Percentiles rank a stretch among this genome's conserved stretches.
phyloP scores from a whole-genome alignment of 2,113 vertebrate genomes.

The Pyrgilauda ruficollis region DNA sequence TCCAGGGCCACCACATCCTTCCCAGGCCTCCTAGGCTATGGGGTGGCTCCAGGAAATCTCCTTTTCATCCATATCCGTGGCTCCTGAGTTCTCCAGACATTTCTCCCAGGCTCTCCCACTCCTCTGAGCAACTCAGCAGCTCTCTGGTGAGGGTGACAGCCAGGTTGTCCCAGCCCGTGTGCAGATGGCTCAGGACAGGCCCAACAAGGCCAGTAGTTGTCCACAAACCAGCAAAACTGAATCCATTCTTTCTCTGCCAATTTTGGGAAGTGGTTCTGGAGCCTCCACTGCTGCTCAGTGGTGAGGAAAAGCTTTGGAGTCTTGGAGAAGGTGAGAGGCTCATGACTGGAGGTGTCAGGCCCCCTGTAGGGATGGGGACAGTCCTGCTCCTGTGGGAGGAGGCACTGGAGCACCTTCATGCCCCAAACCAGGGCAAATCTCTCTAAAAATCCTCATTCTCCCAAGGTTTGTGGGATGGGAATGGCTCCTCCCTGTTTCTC shows the following conservation, averaged over 20 bases:
- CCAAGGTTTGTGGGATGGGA: not conserved
- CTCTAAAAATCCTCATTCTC: not conserved
- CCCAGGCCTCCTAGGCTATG: not conserved
- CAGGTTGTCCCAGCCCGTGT: not conserved
- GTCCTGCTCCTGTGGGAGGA: not conserved
- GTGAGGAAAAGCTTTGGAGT: not conserved
- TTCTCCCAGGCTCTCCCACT: not conserved
- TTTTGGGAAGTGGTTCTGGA: not conserved
- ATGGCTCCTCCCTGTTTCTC: not conserved
- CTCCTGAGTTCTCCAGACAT: not conserved
- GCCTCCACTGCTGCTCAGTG: not conserved
- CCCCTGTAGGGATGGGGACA: not conserved
- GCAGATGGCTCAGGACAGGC: not conserved
- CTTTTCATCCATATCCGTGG: not conserved
- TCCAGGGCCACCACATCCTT: not conserved
- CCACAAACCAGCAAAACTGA: not conserved
- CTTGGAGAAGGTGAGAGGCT: accelerated
- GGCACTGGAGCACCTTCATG: not conserved
- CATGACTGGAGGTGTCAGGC: not conserved
- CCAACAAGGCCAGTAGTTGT: not conserved
- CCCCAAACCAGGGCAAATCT: not conserved
- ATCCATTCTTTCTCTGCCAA: not conserved
- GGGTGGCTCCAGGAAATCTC: not conserved
- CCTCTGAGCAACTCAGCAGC: not conserved
- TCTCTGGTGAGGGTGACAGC: not conserved